Conservation (phyloP, 2,888 invertebrate genomes). For the Hemicrepidius hirtus region DNA sequence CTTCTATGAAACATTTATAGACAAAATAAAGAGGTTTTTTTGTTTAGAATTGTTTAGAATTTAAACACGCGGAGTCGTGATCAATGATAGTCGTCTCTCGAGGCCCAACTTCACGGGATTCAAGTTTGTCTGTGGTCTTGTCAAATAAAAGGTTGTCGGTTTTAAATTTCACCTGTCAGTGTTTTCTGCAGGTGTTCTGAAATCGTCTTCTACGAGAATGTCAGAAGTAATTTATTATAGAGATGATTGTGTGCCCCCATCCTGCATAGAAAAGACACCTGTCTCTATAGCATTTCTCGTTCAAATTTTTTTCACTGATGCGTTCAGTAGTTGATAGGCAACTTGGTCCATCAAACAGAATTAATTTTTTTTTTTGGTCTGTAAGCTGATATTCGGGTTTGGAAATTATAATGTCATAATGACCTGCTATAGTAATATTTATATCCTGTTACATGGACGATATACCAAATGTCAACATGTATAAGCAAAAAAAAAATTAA, state of each 20-base stretch:
- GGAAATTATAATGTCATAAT: neutral
- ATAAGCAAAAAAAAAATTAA: neutral
- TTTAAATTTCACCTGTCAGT: slow-evolving; percentile 53
- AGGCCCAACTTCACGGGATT: neutral
- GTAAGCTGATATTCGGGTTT: neutral
- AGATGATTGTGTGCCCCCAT: slow-evolving; percentile 49
- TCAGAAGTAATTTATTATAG: slow-evolving; percentile 57
- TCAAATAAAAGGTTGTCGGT: slow-evolving; percentile 45
- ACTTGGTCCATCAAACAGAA: slow-evolving; percentile 9
- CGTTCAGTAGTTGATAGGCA: slow-evolving; percentile 15
- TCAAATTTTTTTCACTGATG: neutral
- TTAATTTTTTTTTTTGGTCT: slow-evolving; percentile 7
- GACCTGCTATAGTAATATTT: neutral
- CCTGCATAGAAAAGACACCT: slow-evolving; percentile 28
- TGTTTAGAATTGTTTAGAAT: slow-evolving; percentile 18
- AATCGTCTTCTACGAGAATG: slow-evolving; percentile 47
- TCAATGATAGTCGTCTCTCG: neutral
- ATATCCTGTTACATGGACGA: neutral
- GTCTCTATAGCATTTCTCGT: slow-evolving; percentile 15
- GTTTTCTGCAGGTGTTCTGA: slow-evolving; percentile 51
- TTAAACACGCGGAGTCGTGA: slow-evolving; percentile 16
- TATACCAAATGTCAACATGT: neutral
- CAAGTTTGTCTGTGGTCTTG: slow-evolving; percentile 41
- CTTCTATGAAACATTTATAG: neutral
- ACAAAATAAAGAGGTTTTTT: neutral